Conservation (phyloP, 2,888 invertebrate genomes). For the Lasioglossum lativentre region DNA sequence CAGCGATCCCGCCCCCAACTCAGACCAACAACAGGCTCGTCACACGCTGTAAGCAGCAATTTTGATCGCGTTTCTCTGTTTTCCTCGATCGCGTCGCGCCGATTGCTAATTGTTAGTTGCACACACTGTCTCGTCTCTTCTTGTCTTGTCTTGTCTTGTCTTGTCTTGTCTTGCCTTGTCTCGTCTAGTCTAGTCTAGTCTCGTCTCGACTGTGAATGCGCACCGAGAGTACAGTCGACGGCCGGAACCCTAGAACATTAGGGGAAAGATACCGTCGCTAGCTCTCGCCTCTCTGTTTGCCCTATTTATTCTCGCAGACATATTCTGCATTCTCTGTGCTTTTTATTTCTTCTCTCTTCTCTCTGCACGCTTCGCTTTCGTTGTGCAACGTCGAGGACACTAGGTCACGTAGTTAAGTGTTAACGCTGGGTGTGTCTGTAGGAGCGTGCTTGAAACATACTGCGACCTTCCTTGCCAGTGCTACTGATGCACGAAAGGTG, state of each 20-base stretch:
- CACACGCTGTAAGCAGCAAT: slow-evolving; percentile 80
- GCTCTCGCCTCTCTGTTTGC: slow-evolving; percentile 34
- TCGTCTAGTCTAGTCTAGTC: too few relatives aligned
- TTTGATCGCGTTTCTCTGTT: slow-evolving; percentile 27
- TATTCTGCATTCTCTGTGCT: slow-evolving; percentile 8
- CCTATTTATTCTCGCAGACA: slow-evolving; percentile 46
- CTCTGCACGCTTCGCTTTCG: slow-evolving; percentile 32
- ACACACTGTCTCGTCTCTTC: background rate
- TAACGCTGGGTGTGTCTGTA: slow-evolving; percentile 59
- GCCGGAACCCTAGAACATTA: background rate
- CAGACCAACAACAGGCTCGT: slow-evolving; percentile 82
- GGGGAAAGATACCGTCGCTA: slow-evolving; percentile 23
- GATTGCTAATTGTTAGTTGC: slow-evolving; percentile 3
- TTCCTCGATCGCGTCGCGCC: slow-evolving; percentile 1
- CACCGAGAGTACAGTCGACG: background rate
- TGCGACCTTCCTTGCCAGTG: slow-evolving; percentile 57
- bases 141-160: too few relatives aligned
- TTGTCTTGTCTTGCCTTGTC: too few relatives aligned
- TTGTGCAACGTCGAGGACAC: slow-evolving; percentile 59
- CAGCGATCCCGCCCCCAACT: slow-evolving; percentile 78
- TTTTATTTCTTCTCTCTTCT: background rate
- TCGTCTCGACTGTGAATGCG: background rate
- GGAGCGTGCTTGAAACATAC: slow-evolving; percentile 51
- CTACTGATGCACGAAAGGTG: slow-evolving; percentile 53
- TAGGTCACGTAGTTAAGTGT: slow-evolving; percentile 64